These are phyloP conservation scores for Drosophila pseudotakahashii DNA, from an alignment of 2,888 invertebrate species.

Conservation along the genomic window DNA sequence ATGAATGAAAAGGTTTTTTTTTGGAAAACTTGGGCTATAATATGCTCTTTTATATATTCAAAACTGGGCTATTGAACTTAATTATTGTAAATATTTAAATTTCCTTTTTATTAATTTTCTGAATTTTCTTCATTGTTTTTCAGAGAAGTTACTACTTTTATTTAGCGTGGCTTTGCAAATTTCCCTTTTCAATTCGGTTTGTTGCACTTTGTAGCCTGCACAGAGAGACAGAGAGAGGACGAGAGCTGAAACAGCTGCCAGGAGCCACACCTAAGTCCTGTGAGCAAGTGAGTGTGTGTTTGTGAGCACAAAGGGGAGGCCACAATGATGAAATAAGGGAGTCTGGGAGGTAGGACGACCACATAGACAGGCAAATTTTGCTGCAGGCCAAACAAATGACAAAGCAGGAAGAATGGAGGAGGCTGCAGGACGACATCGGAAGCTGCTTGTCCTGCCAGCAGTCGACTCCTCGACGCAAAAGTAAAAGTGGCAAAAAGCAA, in stretches of 20 bases:
- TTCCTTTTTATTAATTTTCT: too few species aligned
- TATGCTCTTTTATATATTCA: too few species aligned
- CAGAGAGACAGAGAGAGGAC: neutral
- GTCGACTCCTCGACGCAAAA: constrained; percentile 63
- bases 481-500: constrained; percentile 71
- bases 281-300: constrained; percentile 33
- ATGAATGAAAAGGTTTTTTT: neutral
- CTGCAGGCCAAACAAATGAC: constrained; percentile 77
- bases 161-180: constrained; percentile 32
- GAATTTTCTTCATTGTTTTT: too few species aligned
- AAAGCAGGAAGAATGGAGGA: constrained; percentile 52
- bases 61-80: too few species aligned
- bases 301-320: constrained; percentile 27
- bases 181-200: constrained; percentile 73
- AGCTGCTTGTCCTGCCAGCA: constrained; percentile 75
- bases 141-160: too few species aligned
- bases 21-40: too few species aligned
- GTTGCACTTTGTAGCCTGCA: constrained; percentile 71
- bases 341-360: neutral
- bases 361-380: constrained; percentile 66
- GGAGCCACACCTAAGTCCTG: constrained; percentile 71
- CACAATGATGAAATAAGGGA: constrained; percentile 9
- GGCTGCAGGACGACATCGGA: constrained; percentile 54
- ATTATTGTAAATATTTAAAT: too few species aligned
- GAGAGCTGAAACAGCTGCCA: constrained; percentile 65